Evolutionary conservation across 2,113 vertebrate species (phyloP).

Genomic region (Anguilla rostrata): DNA sequence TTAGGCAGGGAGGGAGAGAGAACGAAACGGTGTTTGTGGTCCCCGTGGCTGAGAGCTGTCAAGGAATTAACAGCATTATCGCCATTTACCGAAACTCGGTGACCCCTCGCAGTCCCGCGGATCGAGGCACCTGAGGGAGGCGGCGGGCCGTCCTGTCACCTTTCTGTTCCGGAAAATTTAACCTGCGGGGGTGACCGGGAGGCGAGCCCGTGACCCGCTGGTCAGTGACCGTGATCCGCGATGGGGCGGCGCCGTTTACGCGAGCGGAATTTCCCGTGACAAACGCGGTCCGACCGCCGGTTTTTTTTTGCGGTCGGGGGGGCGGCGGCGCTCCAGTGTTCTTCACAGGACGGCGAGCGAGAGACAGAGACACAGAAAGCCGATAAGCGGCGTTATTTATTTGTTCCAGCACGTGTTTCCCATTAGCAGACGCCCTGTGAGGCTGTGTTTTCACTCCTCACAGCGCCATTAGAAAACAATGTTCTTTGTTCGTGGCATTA

Average conservation of each 20-base stretch:
- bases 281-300: slow-evolving; percentile 79
- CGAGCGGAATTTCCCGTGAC: slow-evolving; percentile 86
- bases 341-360: slow-evolving; percentile 62
- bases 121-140: no score
- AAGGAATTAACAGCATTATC: not conserved
- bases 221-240: slow-evolving; percentile 9
- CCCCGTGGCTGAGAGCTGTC: no score
- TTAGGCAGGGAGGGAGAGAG: not conserved
- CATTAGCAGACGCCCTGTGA: slow-evolving; percentile 79
- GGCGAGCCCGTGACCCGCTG: not conserved
- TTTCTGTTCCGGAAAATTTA: not conserved
- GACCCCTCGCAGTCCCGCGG: no score
- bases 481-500: slow-evolving; percentile 86
- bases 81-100: not conserved
- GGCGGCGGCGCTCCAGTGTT: slow-evolving; percentile 61
- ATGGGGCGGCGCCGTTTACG: slow-evolving; percentile 68
- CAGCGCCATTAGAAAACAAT: slow-evolving; percentile 82
- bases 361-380: slow-evolving; percentile 55
- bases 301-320: slow-evolving; percentile 67
- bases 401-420: slow-evolving; percentile 82
- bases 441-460: slow-evolving; percentile 70
- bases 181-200: no score
- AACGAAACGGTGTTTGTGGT: no score
- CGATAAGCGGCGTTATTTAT: slow-evolving; percentile 72
- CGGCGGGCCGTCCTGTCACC: not conserved